Evolutionary conservation across 1,140 invertebrate genomes (phyloP).

Genomic region (Drosophila lini): DNA sequence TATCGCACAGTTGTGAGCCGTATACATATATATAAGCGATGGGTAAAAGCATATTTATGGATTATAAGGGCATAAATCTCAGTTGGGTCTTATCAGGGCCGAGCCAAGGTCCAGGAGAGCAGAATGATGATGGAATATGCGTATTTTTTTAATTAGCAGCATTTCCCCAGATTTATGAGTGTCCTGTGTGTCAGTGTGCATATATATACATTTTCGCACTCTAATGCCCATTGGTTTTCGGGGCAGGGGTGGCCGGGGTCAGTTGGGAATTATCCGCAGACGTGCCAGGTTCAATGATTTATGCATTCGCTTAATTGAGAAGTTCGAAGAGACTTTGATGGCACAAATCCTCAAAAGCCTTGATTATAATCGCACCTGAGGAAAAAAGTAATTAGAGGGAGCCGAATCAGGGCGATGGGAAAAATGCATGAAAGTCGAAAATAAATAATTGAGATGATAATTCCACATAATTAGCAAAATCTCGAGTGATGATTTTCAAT

Average conservation of each 20-base stretch:
- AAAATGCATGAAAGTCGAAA: conserved; percentile 75
- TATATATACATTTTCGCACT: conserved; percentile 63
- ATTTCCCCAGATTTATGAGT: conserved; percentile 80
- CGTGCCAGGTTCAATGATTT: conserved; percentile 73
- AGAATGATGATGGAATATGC: conserved; percentile 82
- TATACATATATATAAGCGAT: neutral
- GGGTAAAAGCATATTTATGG: conserved; percentile 81
- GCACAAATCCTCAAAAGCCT: conserved; percentile 74
- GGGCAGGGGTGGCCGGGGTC: conserved; percentile 29
- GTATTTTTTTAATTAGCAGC: conserved; percentile 82
- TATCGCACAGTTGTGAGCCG: conserved; percentile 18
- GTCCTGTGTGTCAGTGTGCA: conserved; percentile 38
- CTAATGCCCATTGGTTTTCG: conserved; percentile 57
- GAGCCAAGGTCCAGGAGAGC: conserved; percentile 46
- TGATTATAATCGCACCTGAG: conserved; percentile 82
- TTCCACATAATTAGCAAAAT: conserved; percentile 82
- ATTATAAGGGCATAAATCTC: conserved; percentile 82
- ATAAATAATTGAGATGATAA: conserved; percentile 83
- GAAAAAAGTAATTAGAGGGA: conserved; percentile 68
- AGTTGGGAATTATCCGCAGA: conserved; percentile 80
- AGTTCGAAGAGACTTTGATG: conserved; percentile 79
- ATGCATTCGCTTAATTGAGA: conserved; percentile 84
- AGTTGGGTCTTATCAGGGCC: conserved; percentile 64
- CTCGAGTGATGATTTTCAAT: conserved; percentile 82
- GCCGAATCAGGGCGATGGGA: conserved; percentile 32